phyloP scores from a whole-genome alignment of 2,113 vertebrate species.

The Actinemys pallida region DNA sequence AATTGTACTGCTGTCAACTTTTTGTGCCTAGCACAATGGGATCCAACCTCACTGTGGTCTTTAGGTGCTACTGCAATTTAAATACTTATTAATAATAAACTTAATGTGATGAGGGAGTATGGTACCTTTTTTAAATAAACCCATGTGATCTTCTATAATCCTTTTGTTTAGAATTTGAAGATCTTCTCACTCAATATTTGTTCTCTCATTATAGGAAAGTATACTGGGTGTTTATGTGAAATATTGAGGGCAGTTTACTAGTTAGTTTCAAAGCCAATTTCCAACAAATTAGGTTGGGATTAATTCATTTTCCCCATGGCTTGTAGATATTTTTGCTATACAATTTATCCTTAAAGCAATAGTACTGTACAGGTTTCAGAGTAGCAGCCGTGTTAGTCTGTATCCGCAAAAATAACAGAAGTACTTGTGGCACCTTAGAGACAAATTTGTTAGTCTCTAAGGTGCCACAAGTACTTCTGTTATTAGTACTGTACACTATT shows the following conservation, averaged over 20 bases:
- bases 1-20: not conserved
- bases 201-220: not conserved
- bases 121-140: too few relatives aligned
- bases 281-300: not conserved
- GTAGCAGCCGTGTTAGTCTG: too few relatives aligned
- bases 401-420: too few relatives aligned
- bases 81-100: not conserved
- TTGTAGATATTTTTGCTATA: not conserved
- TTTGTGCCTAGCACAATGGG: not conserved
- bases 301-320: not conserved
- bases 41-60: not conserved
- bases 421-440: too few relatives aligned
- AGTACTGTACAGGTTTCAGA: not conserved
- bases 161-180: not conserved
- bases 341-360: not conserved
- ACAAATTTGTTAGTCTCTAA: too few relatives aligned
- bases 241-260: not conserved
- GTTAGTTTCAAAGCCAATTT: not conserved
- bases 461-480: too few relatives aligned
- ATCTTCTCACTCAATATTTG: not conserved
- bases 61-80: not conserved
- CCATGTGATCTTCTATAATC: too few relatives aligned
- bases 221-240: not conserved
- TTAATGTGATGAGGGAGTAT: too few relatives aligned
- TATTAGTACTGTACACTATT: not conserved